Percentiles rank a stretch among this genome's conserved stretches.
These are phyloP conservation scores for Falco peregrinus DNA, from an alignment of 2,797 vertebrate species.

Conservation along the genomic window DNA sequence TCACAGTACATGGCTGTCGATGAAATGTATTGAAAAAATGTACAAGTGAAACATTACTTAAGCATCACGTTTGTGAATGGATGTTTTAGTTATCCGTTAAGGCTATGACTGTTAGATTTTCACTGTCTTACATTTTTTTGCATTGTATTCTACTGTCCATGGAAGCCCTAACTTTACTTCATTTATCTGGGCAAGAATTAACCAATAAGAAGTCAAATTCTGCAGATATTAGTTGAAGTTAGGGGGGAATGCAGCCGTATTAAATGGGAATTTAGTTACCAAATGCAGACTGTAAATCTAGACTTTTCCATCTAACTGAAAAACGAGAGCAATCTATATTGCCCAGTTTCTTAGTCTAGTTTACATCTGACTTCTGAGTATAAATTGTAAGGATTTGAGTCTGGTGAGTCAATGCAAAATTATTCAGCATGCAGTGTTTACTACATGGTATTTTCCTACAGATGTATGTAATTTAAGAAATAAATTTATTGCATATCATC, in stretches of 20 bases:
- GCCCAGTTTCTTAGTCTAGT: not conserved
- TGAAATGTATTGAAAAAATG: not conserved
- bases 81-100: not conserved
- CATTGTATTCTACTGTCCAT: not conserved
- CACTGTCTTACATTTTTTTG: not conserved
- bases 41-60: not conserved
- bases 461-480: not conserved
- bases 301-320: not conserved
- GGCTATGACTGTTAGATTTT: not conserved
- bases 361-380: not conserved
- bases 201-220: not conserved
- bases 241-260: not conserved
- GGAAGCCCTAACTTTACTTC: not conserved
- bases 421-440: not conserved
- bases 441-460: not conserved
- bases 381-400: not conserved
- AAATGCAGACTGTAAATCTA: not conserved
- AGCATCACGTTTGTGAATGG: not conserved
- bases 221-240: not conserved
- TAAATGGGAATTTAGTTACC: not conserved
- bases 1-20: rapidly evolving
- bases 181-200: not conserved
- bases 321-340: not conserved
- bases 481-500: not conserved
- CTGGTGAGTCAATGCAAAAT: not conserved